Evolutionary conservation across 2,797 vertebrate genomes (phyloP).

Genomic region (Etheostoma perlongum): DNA sequence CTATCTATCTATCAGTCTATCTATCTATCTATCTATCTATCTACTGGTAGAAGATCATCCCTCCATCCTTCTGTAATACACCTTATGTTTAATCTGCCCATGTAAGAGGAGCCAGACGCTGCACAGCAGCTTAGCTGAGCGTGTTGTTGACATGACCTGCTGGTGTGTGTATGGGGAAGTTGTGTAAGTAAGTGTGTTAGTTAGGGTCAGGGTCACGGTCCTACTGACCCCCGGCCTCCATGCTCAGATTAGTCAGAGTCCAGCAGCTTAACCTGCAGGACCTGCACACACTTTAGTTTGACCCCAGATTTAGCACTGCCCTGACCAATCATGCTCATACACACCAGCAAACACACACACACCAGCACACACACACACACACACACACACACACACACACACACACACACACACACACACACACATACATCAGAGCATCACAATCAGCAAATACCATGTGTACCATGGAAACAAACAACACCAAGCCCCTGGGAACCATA

Average conservation of each 20-base stretch:
- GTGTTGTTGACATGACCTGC: slow-evolving; percentile 46
- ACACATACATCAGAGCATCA: slow-evolving; percentile 25
- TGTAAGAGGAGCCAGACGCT: slow-evolving; percentile 49
- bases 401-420: not conserved
- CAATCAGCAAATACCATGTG: slow-evolving; percentile 20
- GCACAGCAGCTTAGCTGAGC: slow-evolving; percentile 46
- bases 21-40: not conserved
- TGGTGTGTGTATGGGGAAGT: slow-evolving; percentile 35
- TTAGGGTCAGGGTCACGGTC: slow-evolving; percentile 46
- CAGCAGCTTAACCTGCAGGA: slow-evolving; percentile 60
- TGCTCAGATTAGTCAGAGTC: slow-evolving; percentile 77
- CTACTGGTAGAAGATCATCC: not conserved
- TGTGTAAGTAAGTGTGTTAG: slow-evolving; percentile 37
- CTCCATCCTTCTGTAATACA: slow-evolving; percentile 7
- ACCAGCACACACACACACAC: slow-evolving; percentile 16
- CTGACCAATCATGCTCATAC: slow-evolving; percentile 1
- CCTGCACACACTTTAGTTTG: slow-evolving; percentile 17
- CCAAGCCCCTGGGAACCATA: slow-evolving; percentile 14
- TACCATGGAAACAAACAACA: slow-evolving; percentile 41
- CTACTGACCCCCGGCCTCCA: slow-evolving; percentile 52
- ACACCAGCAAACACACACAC: slow-evolving; percentile 8
- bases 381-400: slow-evolving; percentile 9
- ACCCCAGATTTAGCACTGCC: not conserved
- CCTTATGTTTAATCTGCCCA: slow-evolving; percentile 27
- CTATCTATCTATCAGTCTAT: not conserved